Conservation (phyloP, 2,888 invertebrate genomes). For the Graphium colonna region DNA sequence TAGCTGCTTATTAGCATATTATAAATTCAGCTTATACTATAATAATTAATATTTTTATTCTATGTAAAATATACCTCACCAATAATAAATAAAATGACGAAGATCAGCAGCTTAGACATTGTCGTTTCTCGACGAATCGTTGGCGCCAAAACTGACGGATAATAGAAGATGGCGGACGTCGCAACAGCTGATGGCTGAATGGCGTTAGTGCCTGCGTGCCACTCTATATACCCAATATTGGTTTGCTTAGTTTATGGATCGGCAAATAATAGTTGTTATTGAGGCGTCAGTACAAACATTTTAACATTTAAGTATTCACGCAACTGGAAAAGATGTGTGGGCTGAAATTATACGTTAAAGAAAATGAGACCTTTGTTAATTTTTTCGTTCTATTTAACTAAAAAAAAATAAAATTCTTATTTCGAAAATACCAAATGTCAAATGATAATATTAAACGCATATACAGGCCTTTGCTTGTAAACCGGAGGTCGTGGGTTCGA, state of each 20-base stretch:
- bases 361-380: background rate
- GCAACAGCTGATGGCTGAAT: background rate
- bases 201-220: background rate
- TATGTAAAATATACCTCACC: background rate
- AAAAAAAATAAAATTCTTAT: background rate
- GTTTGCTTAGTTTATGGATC: background rate
- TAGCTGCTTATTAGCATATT: background rate
- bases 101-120: background rate
- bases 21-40: background rate
- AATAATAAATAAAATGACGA: background rate
- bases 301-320: background rate
- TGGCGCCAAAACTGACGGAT: background rate
- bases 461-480: no score
- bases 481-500: no score
- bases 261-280: background rate
- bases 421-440: no score
- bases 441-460: no score
- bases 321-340: background rate
- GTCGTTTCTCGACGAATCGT: background rate
- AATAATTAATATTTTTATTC: background rate
- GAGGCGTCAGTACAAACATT: background rate
- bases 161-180: background rate
- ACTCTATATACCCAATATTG: background rate
- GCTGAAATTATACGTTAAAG: no score
- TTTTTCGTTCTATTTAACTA: background rate